Conservation (phyloP, 2,797 vertebrate genomes). For the Hybognathus amarus region DNA sequence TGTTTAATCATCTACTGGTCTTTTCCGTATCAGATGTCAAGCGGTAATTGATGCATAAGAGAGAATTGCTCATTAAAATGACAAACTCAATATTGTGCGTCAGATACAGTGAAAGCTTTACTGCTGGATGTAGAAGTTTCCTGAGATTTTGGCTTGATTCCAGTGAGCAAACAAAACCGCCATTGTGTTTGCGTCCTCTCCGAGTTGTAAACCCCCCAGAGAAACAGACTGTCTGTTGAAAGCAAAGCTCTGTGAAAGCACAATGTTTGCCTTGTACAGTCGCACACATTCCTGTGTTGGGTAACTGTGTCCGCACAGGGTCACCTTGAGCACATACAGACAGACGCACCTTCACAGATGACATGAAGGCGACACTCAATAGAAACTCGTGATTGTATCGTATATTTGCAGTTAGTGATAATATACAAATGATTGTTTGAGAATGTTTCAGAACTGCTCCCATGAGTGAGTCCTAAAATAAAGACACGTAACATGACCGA, state of each 20-base stretch:
- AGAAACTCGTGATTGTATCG: neutral
- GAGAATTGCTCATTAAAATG: neutral
- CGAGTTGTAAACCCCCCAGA: slow-evolving; percentile 58
- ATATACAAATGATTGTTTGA: neutral
- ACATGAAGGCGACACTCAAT: neutral
- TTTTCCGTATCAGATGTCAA: neutral
- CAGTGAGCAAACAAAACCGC: slow-evolving; percentile 69
- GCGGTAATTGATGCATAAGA: neutral
- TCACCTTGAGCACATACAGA: slow-evolving; percentile 64
- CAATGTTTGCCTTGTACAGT: slow-evolving; percentile 54
- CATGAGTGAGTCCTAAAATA: neutral
- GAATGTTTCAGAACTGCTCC: neutral
- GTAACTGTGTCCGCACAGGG: slow-evolving; percentile 64
- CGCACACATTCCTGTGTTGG: slow-evolving; percentile 60
- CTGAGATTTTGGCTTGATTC: slow-evolving; percentile 53
- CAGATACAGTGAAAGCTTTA: neutral
- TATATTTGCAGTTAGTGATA: neutral
- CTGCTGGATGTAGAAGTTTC: slow-evolving; percentile 49
- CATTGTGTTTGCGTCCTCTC: slow-evolving; percentile 67
- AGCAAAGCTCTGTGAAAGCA: slow-evolving; percentile 64
- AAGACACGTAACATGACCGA: neutral
- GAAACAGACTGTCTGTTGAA: slow-evolving; percentile 69
- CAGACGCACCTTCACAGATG: neutral
- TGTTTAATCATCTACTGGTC: neutral
- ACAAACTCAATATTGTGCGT: neutral